Conservation (phyloP, 2,888 invertebrate species). For the Morinoia aosen region DNA sequence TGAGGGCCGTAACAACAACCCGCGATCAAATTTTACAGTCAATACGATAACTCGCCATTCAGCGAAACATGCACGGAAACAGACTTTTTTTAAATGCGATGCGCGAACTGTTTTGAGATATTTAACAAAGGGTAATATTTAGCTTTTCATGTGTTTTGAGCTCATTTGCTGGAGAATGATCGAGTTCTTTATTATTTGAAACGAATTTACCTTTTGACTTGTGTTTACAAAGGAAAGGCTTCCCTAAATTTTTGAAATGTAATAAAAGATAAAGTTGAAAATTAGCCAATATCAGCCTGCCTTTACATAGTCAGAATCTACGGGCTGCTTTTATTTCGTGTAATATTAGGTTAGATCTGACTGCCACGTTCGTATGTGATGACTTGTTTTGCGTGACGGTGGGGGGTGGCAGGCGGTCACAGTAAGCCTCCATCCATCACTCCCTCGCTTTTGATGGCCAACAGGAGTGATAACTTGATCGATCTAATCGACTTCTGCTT, state of each 20-base stretch:
- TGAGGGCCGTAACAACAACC: too few species aligned
- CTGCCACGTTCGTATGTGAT: background rate
- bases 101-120: too few species aligned
- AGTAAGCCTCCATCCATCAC: background rate
- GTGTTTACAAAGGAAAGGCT: background rate
- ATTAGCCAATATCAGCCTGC: background rate
- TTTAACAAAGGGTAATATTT: too few species aligned
- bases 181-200: background rate
- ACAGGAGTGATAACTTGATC: background rate
- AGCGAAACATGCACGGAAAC: too few species aligned
- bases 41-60: too few species aligned
- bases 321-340: background rate
- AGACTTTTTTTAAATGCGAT: too few species aligned
- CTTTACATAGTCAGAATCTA: background rate
- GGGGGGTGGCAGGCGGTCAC: background rate
- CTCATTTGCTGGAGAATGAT: background rate
- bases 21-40: too few species aligned
- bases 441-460: background rate
- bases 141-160: too few species aligned
- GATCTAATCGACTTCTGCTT: background rate
- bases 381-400: background rate
- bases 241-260: background rate
- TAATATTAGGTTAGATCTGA: background rate
- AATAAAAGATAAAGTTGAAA: background rate
- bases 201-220: background rate